Evolutionary conservation across 1,140 invertebrate genomes (phyloP).

Genomic region (Phenacoccus solenopsis): DNA sequence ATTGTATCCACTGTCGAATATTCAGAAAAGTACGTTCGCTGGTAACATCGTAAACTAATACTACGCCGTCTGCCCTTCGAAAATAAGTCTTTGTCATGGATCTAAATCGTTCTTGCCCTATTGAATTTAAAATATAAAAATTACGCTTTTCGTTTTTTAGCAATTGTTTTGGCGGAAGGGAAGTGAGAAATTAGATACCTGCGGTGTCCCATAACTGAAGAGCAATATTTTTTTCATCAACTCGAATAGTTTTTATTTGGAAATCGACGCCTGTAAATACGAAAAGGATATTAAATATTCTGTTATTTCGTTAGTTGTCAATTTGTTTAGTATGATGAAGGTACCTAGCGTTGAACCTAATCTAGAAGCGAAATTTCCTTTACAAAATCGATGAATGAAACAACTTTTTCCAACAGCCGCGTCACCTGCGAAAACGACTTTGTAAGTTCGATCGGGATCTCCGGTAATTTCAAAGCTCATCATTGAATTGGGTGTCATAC

Average conservation of each 20-base stretch:
- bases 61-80: constrained; percentile 52
- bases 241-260: constrained; percentile 45
- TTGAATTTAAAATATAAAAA: constrained; percentile 21
- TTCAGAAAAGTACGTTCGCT: constrained; percentile 47
- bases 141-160: neutral
- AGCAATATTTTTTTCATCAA: constrained; percentile 45
- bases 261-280: constrained; percentile 48
- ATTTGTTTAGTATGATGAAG: constrained; percentile 7
- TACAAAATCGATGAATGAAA: constrained; percentile 48
- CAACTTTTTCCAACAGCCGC: constrained; percentile 53
- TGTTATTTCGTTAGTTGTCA: neutral
- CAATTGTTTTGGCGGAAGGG: neutral
- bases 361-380: constrained; percentile 43
- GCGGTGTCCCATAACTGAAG: constrained; percentile 54
- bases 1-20: constrained; percentile 49
- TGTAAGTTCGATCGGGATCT: constrained; percentile 45
- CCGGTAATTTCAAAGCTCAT: constrained; percentile 31
- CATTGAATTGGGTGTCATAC: neutral
- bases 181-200: constrained; percentile 31
- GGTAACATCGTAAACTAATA: constrained; percentile 55
- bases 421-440: constrained; percentile 52
- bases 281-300: neutral
- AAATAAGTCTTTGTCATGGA: constrained; percentile 57
- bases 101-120: constrained; percentile 44
- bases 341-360: constrained; percentile 49